Percentiles rank a stretch among this genome's conserved stretches.
These are phyloP conservation scores for Naso thynnoides DNA, from an alignment of 2,797 vertebrate species.

Conservation along the genomic window DNA sequence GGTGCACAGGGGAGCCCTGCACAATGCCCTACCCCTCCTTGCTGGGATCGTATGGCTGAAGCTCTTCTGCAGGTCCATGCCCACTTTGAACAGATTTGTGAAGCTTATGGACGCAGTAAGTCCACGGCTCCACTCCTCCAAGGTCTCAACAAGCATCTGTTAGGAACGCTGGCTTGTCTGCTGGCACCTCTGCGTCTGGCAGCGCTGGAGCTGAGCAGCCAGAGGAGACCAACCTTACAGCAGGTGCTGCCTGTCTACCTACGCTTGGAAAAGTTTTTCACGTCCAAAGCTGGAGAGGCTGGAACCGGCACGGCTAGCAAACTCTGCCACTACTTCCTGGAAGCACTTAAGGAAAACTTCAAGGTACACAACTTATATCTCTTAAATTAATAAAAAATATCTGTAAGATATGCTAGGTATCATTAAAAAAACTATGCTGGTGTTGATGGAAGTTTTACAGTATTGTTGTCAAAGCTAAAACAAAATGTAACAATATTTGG, in stretches of 20 bases:
- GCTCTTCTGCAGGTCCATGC: conserved; percentile 95
- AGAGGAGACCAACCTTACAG: conserved; percentile 95
- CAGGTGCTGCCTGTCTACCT: conserved; percentile 97
- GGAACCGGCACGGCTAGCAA: conserved; percentile 92
- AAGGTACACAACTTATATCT: conserved; percentile 77
- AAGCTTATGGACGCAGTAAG: conserved; percentile 96
- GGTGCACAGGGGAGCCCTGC: conserved; percentile 84
- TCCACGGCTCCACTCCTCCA: conserved; percentile 94
- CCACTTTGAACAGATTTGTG: conserved; percentile 97
- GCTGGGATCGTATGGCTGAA: conserved; percentile 95
- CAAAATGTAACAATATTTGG: not conserved
- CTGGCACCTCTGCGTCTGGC: conserved; percentile 94
- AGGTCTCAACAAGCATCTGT: conserved; percentile 96
- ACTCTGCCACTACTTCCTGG: conserved; percentile 98
- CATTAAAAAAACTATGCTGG: not conserved
- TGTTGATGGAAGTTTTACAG: not conserved
- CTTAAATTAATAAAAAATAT: not conserved
- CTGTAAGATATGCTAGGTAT: not conserved
- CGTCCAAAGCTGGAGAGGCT: conserved; percentile 95
- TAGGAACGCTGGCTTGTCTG: conserved; percentile 94
- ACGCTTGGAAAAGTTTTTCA: conserved; percentile 97
- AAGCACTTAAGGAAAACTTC: conserved; percentile 98
- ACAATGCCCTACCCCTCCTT: conserved; percentile 91
- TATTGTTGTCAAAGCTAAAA: too few relatives aligned
- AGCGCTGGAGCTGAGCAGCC: conserved; percentile 93